Percentiles rank a stretch among this genome's conserved stretches.
These are phyloP conservation scores for Phyllotreta cruciferae DNA, from an alignment of 2,888 invertebrate genomes.

Conservation along the genomic window DNA sequence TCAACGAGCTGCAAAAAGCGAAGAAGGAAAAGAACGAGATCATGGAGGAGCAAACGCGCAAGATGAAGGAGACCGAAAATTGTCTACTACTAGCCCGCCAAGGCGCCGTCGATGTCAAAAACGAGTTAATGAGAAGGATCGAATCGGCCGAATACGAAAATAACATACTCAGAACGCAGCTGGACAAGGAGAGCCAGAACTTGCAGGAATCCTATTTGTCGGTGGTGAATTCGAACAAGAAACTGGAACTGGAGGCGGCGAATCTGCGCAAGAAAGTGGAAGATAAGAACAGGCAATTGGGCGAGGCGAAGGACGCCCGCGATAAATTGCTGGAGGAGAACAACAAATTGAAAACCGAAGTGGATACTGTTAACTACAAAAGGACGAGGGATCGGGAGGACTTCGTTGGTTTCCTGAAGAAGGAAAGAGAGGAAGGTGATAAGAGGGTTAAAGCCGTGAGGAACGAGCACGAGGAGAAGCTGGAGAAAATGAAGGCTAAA, in stretches of 20 bases:
- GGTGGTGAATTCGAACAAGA: conserved; percentile 52
- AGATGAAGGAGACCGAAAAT: conserved; percentile 50
- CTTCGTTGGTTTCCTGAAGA: conserved; percentile 52
- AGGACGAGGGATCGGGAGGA: conserved; percentile 55
- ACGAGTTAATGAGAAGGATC: conserved; percentile 45
- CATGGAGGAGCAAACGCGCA: conserved; percentile 47
- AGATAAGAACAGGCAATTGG: conserved; percentile 47
- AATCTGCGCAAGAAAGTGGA: conserved; percentile 48
- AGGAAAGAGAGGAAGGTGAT: conserved; percentile 51
- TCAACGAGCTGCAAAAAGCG: conserved; percentile 47
- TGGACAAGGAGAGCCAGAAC: conserved; percentile 38
- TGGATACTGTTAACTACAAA: conserved; percentile 57
- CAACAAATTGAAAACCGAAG: conserved; percentile 54
- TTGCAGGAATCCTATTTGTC: conserved; percentile 53
- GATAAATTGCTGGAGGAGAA: conserved; percentile 58
- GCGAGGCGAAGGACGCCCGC: conserved; percentile 55
- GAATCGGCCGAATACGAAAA: conserved; percentile 45
- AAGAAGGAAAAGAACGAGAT: conserved; percentile 48
- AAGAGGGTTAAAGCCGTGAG: conserved; percentile 65
- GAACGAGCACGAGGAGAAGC: conserved; percentile 74
- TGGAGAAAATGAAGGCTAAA: conserved; percentile 80
- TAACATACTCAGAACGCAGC: conserved; percentile 35
- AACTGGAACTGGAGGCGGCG: conserved; percentile 52
- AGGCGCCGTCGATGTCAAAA: conserved; percentile 46
- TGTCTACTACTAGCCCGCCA: conserved; percentile 48